Conservation (phyloP, 1,140 invertebrate genomes). For the Temnothorax curvispinosus region DNA sequence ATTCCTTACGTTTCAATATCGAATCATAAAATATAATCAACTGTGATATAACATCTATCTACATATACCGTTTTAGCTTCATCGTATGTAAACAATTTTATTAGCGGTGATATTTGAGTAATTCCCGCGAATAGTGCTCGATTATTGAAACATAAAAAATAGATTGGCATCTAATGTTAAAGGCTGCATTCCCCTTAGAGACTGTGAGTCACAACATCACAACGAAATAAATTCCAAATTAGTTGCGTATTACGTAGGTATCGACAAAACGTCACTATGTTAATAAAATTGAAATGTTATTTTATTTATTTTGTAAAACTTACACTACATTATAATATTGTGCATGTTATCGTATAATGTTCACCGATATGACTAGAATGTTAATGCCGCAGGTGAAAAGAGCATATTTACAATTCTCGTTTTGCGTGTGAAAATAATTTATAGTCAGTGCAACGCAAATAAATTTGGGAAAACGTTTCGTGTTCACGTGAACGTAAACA, state of each 20-base stretch:
- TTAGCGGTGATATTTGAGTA: background rate
- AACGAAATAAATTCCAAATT: background rate
- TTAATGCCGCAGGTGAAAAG: conserved; percentile 26
- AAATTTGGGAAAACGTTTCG: conserved; percentile 31
- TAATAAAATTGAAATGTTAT: conserved; percentile 9
- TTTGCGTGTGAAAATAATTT: conserved; percentile 55
- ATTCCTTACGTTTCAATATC: background rate
- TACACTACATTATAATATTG: background rate
- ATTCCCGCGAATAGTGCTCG: background rate
- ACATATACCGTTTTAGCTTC: background rate
- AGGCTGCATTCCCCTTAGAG: background rate
- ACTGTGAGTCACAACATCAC: background rate
- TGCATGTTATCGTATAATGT: background rate
- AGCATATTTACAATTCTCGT: conserved; percentile 50
- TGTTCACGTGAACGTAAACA: conserved; percentile 28
- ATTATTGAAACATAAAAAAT: conserved; percentile 2
- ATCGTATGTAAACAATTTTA: background rate
- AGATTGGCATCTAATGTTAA: background rate
- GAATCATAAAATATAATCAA: background rate
- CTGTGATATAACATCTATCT: background rate
- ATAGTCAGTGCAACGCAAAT: conserved; percentile 24
- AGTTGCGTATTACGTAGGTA: background rate
- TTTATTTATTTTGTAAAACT: background rate
- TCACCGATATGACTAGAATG: background rate
- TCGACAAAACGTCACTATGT: background rate